Evolutionary conservation across 35 echinoderm and acorn worm species (phyloP).

Genomic region (Chiridota heheva): DNA sequence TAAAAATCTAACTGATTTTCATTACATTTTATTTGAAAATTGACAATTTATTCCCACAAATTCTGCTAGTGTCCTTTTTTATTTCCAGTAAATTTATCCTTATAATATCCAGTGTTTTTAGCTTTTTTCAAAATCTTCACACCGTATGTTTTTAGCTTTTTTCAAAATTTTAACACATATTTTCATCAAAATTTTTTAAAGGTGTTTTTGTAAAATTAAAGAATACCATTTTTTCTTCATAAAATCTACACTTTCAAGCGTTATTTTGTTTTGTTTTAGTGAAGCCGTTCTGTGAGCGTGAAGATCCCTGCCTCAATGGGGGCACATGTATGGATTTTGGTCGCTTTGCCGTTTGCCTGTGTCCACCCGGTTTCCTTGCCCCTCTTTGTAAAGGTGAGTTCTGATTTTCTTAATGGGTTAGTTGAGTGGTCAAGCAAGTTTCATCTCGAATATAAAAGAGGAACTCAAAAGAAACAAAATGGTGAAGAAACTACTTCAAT

Average conservation of each 20-base stretch:
- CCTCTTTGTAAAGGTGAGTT: conserved; percentile 26
- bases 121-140: not conserved
- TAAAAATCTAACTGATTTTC: too few species aligned
- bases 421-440: too few species aligned
- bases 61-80: too few species aligned
- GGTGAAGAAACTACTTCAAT: too few species aligned
- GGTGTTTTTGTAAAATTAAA: not conserved
- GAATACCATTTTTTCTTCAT: not conserved
- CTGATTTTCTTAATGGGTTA: not conserved
- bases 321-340: conserved; percentile 48
- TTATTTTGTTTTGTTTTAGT: not conserved
- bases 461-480: too few species aligned
- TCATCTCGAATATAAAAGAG: too few species aligned
- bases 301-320: conserved; percentile 41
- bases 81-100: not conserved
- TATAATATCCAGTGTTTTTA: not conserved
- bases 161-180: not conserved
- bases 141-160: not conserved
- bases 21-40: too few species aligned
- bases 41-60: too few species aligned
- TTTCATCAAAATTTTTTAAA: not conserved
- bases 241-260: not conserved
- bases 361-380: conserved; percentile 17
- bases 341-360: conserved; percentile 24
- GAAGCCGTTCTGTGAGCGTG: conserved; percentile 31